A percentile compares a stretch with the other conserved stretches of the same genome.
These are phyloP conservation scores for Drosophila differens DNA, from an alignment of 2,888 invertebrate genomes.

Conservation along the genomic window DNA sequence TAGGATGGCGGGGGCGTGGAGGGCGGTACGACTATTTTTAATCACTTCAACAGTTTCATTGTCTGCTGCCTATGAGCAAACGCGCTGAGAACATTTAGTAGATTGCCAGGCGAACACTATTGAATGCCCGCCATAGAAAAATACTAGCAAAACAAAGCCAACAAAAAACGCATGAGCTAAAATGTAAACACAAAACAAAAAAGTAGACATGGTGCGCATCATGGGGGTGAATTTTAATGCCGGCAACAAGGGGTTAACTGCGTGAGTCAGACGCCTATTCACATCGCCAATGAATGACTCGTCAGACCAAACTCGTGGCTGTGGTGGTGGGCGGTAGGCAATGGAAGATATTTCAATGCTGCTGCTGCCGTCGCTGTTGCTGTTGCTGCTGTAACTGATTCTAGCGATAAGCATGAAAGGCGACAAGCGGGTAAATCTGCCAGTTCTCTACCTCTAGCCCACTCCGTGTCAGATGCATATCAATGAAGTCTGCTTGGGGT, in stretches of 20 bases:
- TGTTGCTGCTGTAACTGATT: slow-evolving; percentile 54
- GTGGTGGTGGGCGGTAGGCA: not conserved
- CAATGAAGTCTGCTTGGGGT: slow-evolving; percentile 53
- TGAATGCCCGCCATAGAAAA: slow-evolving; percentile 46
- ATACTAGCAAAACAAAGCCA: slow-evolving; percentile 43
- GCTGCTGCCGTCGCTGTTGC: slow-evolving; percentile 6
- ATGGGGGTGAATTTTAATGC: slow-evolving; percentile 31
- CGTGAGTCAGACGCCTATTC: slow-evolving; percentile 60
- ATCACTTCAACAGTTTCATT: slow-evolving; percentile 80
- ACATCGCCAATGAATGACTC: slow-evolving; percentile 42
- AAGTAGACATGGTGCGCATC: slow-evolving; percentile 21
- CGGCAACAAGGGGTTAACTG: slow-evolving; percentile 72
- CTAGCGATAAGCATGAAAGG: slow-evolving; percentile 71
- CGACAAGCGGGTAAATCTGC: slow-evolving; percentile 47
- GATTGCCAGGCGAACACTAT: slow-evolving; percentile 55
- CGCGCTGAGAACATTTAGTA: slow-evolving; percentile 78
- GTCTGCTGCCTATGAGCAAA: slow-evolving; percentile 61
- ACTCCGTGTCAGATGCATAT: slow-evolving; percentile 50
- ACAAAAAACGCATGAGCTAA: slow-evolving; percentile 32
- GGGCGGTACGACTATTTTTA: slow-evolving; percentile 68
- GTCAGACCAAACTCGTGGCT: slow-evolving; percentile 3
- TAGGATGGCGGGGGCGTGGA: not conserved
- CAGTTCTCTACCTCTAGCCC: not conserved
- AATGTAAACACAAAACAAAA: slow-evolving; percentile 31
- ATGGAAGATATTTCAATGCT: slow-evolving; percentile 66